Evolutionary conservation across 2,888 invertebrate species (phyloP).

Genomic region (Aphidoletes aphidimyza): DNA sequence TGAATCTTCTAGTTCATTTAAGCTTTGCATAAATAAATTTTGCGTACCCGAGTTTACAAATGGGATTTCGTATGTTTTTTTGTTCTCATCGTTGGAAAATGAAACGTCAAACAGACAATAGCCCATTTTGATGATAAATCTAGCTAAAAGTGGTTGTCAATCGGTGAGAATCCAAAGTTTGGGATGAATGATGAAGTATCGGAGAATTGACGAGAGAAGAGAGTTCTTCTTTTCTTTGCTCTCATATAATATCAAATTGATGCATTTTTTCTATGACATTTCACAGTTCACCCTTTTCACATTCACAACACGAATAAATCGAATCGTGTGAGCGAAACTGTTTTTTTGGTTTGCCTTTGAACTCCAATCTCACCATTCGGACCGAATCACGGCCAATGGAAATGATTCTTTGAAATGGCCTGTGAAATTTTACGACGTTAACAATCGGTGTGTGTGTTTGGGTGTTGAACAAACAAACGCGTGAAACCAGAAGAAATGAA

Average conservation of each 20-base stretch:
- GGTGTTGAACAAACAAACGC: background rate
- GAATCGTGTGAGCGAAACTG: background rate
- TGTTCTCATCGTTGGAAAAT: conserved; percentile 1
- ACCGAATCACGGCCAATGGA: background rate
- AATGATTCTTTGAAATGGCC: no score
- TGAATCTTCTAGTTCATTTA: background rate
- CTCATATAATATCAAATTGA: background rate
- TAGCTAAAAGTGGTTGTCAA: conserved; percentile 13
- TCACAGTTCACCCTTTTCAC: conserved; percentile 26
- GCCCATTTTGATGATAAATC: background rate
- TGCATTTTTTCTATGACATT: conserved; percentile 25
- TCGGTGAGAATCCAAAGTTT: background rate
- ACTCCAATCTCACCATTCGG: background rate
- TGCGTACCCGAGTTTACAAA: background rate
- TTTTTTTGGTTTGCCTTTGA: conserved; percentile 44
- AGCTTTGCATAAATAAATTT: background rate
- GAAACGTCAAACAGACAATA: conserved; percentile 7
- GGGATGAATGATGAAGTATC: no score
- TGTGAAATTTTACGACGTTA: no score
- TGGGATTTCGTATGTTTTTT: no score
- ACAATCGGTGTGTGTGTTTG: no score
- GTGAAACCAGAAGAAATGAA: conserved; percentile 40
- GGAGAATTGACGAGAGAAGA: no score
- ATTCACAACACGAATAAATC: background rate
- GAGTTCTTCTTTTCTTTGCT: background rate